Percentiles rank a stretch among this genome's conserved stretches.
These are phyloP conservation scores for Periphyllus acericola DNA, from an alignment of 2,888 invertebrate species.

Conservation along the genomic window DNA sequence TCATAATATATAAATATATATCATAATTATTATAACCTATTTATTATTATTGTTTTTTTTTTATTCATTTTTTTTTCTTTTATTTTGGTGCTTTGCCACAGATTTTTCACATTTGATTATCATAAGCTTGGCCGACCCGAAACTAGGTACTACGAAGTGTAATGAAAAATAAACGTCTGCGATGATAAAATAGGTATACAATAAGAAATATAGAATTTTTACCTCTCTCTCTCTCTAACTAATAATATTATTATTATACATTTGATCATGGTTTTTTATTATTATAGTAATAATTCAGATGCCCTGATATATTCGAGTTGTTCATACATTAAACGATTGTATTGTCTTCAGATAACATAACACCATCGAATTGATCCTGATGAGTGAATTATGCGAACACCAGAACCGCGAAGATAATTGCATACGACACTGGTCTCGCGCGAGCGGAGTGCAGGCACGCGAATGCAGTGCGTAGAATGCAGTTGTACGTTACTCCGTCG, in stretches of 20 bases:
- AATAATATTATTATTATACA: neutral
- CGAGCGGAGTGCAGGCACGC: no score
- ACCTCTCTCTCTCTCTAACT: neutral
- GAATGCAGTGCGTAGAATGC: no score
- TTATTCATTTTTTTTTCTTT: neutral
- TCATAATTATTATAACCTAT: neutral
- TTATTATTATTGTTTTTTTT: neutral
- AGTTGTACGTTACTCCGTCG: no score
- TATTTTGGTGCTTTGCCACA: slow-evolving; percentile 53
- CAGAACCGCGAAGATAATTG: no score
- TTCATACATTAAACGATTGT: slow-evolving; percentile 41
- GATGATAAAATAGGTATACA: slow-evolving; percentile 21
- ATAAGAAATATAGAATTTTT: slow-evolving; percentile 48
- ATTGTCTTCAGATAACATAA: slow-evolving; percentile 29
- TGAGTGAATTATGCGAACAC: no score
- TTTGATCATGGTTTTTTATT: neutral
- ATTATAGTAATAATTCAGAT: slow-evolving; percentile 24
- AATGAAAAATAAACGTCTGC: slow-evolving; percentile 46
- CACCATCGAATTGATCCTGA: no score
- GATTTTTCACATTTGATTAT: slow-evolving; percentile 57
- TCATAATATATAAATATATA: slow-evolving; percentile 9
- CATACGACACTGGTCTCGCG: no score
- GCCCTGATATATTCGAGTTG: slow-evolving; percentile 33
- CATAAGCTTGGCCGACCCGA: slow-evolving; percentile 47
- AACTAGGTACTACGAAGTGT: slow-evolving; percentile 43